Evolutionary conservation across 1,140 invertebrate species (phyloP).

Genomic region (Formica selysi): DNA sequence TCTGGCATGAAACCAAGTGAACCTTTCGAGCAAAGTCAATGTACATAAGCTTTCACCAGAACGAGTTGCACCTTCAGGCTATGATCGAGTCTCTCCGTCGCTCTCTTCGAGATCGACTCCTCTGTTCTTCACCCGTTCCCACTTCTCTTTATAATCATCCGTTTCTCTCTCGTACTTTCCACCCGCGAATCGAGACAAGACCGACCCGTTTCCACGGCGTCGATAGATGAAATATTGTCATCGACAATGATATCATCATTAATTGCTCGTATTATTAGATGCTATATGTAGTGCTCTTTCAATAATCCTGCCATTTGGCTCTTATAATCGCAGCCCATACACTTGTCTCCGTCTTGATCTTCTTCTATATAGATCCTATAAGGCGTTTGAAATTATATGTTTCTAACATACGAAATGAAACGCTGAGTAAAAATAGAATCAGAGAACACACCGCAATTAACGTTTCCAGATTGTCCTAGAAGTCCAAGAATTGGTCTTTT

Average conservation of each 20-base stretch:
- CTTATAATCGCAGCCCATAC: not conserved
- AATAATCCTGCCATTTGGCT: slow-evolving; percentile 17
- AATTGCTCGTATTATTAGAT: slow-evolving; percentile 30
- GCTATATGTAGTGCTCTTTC: not conserved
- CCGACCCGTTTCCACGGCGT: slow-evolving; percentile 39
- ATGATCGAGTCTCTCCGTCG: slow-evolving; percentile 53
- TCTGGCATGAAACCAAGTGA: slow-evolving; percentile 46
- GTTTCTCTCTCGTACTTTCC: slow-evolving; percentile 40
- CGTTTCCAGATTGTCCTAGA: not conserved
- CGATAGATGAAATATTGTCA: slow-evolving; percentile 22
- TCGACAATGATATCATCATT: slow-evolving; percentile 33
- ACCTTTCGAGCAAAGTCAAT: slow-evolving; percentile 43
- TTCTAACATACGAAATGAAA: slow-evolving; percentile 16
- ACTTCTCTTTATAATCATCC: slow-evolving; percentile 33
- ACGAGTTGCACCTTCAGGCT: slow-evolving; percentile 49
- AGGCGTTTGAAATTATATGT: slow-evolving; percentile 20
- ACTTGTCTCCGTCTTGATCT: slow-evolving; percentile 28
- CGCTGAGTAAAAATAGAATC: slow-evolving; percentile 2
- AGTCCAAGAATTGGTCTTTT: not conserved
- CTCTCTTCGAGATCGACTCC: slow-evolving; percentile 42
- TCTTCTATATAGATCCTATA: not conserved
- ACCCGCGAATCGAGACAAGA: slow-evolving; percentile 37
- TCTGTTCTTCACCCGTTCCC: slow-evolving; percentile 43
- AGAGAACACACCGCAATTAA: not conserved
- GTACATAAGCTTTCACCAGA: slow-evolving; percentile 71